Evolutionary conservation across 2,113 vertebrate species (phyloP), one percentile per base, ranked within the genome.

Genomic region (Leucopsar rothschildi): DNA sequence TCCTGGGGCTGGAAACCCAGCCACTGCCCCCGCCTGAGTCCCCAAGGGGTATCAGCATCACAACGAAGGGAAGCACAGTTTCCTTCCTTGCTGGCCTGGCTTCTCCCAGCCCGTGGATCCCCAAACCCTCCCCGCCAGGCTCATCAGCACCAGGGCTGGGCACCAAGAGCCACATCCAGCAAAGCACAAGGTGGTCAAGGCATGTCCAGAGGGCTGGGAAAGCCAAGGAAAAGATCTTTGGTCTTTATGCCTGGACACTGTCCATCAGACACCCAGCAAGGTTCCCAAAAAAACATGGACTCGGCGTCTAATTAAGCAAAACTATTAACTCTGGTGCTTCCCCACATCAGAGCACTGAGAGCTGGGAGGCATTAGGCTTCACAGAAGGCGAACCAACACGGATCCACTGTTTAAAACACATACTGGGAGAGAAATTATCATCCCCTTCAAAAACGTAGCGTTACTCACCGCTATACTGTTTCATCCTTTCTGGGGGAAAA

Each of bases 31-130:
- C 40, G 23, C 16, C 60, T 33, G 35, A 15, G 40, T 13, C 24
- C 68, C 31, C 29, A 44, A 0, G 47, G 21, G 13, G 2, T 19
- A 49, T 1, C 3, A 4, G 28, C 35, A 50, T 8, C 66, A 55
- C 56, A 57, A 9, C 44, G 45, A 72, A 75, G 10, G 31, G 3
- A 33, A 73, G 28, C 47, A 44, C 0, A 1, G 53, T 22, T 56
- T 61, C 21, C n/a, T 75, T 49, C 52, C 57, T 42, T 57, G 37
- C 12, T 52, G 72, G 40, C 21, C 50, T 64, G 52, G n/a, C 45
- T 86, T 72, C 23, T 90, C 57, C 50, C 66, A 83, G 16, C 15
- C 47, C n/a, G 3, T 10, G 76, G 12, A 4, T 70, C 45, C 53
- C 63, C 83, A 91, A 24, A 39, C 7, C 40, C 35, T 49, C 20